Conservation (phyloP, 2,888 invertebrate species). For the Drosophila monieri region DNA sequence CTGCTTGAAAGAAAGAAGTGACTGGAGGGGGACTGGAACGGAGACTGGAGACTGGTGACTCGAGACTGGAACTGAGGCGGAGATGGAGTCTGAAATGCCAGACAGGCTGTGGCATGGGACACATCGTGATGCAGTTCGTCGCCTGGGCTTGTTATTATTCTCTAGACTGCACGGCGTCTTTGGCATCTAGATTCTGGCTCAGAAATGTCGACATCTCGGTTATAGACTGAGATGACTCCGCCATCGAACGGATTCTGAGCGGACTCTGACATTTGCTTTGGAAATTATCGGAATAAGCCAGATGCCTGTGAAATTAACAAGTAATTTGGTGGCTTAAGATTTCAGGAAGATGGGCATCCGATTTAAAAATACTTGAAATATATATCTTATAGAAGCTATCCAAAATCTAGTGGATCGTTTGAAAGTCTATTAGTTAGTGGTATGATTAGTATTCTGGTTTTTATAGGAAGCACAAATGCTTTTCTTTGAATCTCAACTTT, state of each 20-base stretch:
- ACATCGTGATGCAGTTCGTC: conserved; percentile 39
- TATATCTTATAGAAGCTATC: too few species aligned
- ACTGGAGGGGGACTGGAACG: conserved; percentile 10
- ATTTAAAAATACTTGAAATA: too few species aligned
- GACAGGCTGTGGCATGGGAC: conserved; percentile 46
- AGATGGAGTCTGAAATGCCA: conserved; percentile 36
- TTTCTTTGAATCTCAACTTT: too few species aligned
- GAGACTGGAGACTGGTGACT: conserved; percentile 4
- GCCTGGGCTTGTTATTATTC: conserved; percentile 58
- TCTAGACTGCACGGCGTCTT: conserved; percentile 75
- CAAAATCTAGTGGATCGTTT: too few species aligned
- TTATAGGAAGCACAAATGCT: too few species aligned
- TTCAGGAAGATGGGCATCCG: not conserved
- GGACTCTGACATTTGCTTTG: conserved; percentile 25
- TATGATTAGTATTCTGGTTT: too few species aligned
- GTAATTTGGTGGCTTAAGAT: conserved; percentile 20
- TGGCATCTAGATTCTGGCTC: conserved; percentile 15
- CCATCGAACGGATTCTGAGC: conserved; percentile 25
- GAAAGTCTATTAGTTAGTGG: too few species aligned
- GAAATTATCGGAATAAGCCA: conserved; percentile 32
- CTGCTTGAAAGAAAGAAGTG: conserved; percentile 16
- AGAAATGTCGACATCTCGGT: conserved; percentile 31
- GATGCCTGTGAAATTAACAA: conserved; percentile 29
- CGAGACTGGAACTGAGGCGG: conserved; percentile 10
- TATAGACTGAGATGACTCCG: conserved; percentile 19